Evolutionary conservation across 1,140 invertebrate species (phyloP), one percentile per base, ranked within the genome.

Genomic region (Aphis gossypii): DNA sequence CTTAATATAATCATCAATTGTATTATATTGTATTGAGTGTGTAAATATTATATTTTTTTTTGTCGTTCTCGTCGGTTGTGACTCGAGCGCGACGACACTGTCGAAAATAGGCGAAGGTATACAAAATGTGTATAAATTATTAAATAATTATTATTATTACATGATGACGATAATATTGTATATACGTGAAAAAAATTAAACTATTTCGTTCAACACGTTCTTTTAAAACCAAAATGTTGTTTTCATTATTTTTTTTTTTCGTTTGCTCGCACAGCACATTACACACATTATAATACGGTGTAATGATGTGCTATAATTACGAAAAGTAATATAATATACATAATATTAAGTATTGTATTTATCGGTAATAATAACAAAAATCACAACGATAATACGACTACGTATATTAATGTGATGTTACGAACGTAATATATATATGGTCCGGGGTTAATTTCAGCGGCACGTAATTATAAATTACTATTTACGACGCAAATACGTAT

Each of bases 131-230:
- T 68, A 68, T n/a, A 60, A 60, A 60, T 76, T 76, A 76, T 76
- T 76, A n/a, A 76, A 76, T n/a, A 35, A 76, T 35, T 18, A 35
- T n/a, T 76, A n/a, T 76, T 84, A 84, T 1, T 76, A 68, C 25
- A 83, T 38, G 35, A 83, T 41, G 56, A 83, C 41, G 8, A 84
- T 84, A 23, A 44, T 84, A 38, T 51, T 51, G 48, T 51, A 51
- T 41, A 23, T 41, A 25, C 38, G 76, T 82, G 35, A 84, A 84
- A 84, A 84, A 87, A 87, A 87, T 87, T 87, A 87, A 87, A 87
- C 44, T 14, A 18, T 87, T 48, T 87, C 86, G 86, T 87, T 87
- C 30, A 18, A 48, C 46, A 48, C 46, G 46, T 87, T 87, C 46
- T 48, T 20, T 87, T 18, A 48, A 87, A 87, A 76, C 60, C 44